A percentile compares a stretch with the other conserved stretches of the same genome.
Conservation (phyloP, 2,113 vertebrate genomes). For the Meles meles region DNA sequence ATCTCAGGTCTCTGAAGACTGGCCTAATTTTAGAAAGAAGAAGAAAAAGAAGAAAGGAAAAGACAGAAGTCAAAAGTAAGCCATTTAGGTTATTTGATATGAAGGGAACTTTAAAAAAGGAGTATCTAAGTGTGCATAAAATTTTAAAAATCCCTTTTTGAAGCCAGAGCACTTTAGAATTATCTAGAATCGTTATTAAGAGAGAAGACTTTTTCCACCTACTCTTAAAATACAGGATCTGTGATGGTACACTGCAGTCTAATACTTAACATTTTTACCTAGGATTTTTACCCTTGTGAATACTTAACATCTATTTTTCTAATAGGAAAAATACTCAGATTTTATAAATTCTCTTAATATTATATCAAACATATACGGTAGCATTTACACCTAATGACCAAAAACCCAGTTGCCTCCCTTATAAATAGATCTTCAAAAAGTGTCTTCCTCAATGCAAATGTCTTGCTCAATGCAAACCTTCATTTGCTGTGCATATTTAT, state of each 20-base stretch:
- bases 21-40: constrained; percentile 80
- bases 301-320: background rate
- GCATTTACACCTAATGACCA: background rate
- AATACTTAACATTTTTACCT: background rate
- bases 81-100: background rate
- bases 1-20: constrained; percentile 94
- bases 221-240: constrained; percentile 3
- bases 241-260: background rate
- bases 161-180: background rate
- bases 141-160: background rate
- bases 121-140: background rate
- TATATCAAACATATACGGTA: background rate
- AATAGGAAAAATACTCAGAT: background rate
- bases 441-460: background rate
- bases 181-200: background rate
- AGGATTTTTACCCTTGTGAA: background rate
- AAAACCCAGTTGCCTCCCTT: background rate
- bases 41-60: constrained; percentile 29
- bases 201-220: background rate
- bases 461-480: background rate
- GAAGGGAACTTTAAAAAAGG: background rate
- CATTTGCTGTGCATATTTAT: background rate
- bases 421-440: background rate
- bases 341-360: background rate
- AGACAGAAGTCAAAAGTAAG: constrained; percentile 43